Evolutionary conservation across 2,888 invertebrate genomes (phyloP).

Genomic region (Tholera decimalis): DNA sequence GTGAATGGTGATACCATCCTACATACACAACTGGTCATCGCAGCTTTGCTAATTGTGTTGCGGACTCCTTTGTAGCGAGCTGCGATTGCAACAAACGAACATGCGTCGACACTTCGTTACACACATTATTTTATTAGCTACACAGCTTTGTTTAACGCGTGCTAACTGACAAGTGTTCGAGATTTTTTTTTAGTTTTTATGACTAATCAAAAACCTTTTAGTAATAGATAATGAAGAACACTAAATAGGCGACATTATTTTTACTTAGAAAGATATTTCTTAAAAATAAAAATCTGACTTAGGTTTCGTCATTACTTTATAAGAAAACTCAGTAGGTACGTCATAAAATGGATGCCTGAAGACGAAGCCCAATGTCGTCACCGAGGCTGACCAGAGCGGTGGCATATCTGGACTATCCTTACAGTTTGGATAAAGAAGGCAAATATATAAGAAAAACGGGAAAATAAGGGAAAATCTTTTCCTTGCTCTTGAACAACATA

Average conservation of each 20-base stretch:
- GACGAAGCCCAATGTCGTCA: not conserved
- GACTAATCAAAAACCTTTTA: not conserved
- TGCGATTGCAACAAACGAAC: constrained; percentile 74
- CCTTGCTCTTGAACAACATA: no score
- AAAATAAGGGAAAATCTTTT: no score
- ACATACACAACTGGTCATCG: constrained; percentile 70
- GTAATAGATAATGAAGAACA: not conserved
- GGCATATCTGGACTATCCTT: no score
- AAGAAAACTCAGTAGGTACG: not conserved
- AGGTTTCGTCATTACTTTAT: no score
- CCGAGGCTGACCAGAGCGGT: not conserved
- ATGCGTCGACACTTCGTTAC: constrained; percentile 61
- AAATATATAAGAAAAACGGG: no score
- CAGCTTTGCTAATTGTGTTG: constrained; percentile 81
- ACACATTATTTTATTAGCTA: constrained; percentile 59
- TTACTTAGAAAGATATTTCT: not conserved
- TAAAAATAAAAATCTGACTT: not conserved
- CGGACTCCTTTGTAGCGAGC: constrained; percentile 76
- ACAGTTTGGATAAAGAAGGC: no score
- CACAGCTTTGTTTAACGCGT: constrained; percentile 32
- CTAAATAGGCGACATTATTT: not conserved
- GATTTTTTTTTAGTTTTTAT: not conserved
- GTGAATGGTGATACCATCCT: constrained; percentile 70
- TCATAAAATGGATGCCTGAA: no score
- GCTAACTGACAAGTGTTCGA: not conserved